Conservation (phyloP, 2,113 vertebrate genomes). For the Odontophorus gujanensis region DNA sequence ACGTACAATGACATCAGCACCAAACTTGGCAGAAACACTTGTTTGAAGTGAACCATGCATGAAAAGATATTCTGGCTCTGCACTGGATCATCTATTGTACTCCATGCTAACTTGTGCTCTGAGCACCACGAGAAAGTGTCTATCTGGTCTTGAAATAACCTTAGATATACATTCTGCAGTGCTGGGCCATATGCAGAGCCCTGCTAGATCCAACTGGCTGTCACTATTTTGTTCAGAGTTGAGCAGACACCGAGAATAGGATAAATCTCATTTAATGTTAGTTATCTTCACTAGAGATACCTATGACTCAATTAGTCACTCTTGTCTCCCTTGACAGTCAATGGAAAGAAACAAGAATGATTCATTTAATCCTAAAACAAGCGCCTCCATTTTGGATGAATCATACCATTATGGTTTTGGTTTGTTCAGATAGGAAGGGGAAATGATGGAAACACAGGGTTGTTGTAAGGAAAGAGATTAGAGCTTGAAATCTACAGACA, state of each 20-base stretch:
- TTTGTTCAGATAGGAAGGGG: neutral
- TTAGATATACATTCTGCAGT: neutral
- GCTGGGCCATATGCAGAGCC: neutral
- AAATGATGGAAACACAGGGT: neutral
- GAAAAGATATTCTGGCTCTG: neutral
- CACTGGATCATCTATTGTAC: neutral
- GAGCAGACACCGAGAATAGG: neutral
- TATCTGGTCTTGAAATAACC: neutral
- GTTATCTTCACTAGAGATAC: constrained; percentile 33
- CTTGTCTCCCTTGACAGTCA: constrained; percentile 38
- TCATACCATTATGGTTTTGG: constrained; percentile 6
- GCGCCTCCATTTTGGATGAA: constrained; percentile 26
- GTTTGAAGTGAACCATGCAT: neutral
- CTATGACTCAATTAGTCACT: constrained; percentile 30
- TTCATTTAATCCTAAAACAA: constrained; percentile 44
- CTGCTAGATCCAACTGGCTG: constrained; percentile 20
- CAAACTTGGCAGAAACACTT: neutral
- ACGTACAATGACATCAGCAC: neutral
- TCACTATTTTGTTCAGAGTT: neutral
- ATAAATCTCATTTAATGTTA: constrained; percentile 13
- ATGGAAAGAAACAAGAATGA: constrained; percentile 24
- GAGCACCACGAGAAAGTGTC: neutral
- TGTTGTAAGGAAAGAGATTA: neutral
- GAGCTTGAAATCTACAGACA: neutral
- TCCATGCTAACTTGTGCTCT: neutral